Base-by-base conservation (phyloP, 2,113 vertebrate genomes). In the Sus scrofa region DNA sequence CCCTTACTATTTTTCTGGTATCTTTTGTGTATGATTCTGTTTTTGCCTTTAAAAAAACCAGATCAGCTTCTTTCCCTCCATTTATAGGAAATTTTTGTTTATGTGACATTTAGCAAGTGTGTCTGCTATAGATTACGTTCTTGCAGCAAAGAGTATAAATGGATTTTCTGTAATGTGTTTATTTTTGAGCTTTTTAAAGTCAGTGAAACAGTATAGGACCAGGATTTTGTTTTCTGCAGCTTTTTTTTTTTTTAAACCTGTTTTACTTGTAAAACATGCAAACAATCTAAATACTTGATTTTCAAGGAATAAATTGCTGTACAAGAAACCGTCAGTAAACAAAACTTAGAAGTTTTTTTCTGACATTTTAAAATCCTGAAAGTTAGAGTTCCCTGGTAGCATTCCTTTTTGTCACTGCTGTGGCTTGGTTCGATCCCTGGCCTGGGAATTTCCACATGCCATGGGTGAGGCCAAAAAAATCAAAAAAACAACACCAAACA, bases 11-110 rank as follows among this genome's bases (percentile, higher is more conserved):
- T 92, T 92, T 82, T 74, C 54, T 68, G 50, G 3, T 74, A 54
- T 97, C 78, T 97, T 95, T 94, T 26, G 7, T 91, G 10, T 94
- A 27, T 70, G 9, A 89, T 89, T 94, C 73, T 92, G 67, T 24
- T 93, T 96, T 65, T 95, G 50, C 24, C 3, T 56, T 78, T 30
- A 24, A 44, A 44, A 34, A 65, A 89, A 92, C 39, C 65, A 94
- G 7, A 84, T n/a, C 34, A 95, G 26, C 22, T 68, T 77, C 95
- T 86, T 52, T 30, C 39, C 75, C 71, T 44, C 52, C 16, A 67
- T 63, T 92, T 86, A 27, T 63, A 73, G 44, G 75, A 86, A 86
- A 65, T 91, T 85, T 70, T 88, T 75, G 81, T 77, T 84, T 88
- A 70, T 92, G 68, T 78, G 32, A 67, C 54, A 56, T 54, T 37